phyloP scores from a whole-genome alignment of 1,140 invertebrate genomes.

The Drosophila pallidifrons region DNA sequence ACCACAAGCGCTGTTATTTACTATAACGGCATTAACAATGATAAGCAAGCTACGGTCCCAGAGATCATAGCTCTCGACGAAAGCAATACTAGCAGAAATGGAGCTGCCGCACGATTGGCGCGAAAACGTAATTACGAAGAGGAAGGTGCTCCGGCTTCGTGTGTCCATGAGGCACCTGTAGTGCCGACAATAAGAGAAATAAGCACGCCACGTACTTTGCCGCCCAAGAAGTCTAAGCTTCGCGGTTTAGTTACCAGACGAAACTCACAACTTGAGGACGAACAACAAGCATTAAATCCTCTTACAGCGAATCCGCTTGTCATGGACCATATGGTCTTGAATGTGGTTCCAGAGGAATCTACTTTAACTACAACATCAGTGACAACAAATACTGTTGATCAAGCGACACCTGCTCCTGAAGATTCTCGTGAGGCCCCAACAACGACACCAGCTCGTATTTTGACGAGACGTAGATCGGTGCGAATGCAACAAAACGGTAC shows the following conservation, averaged over 20 bases:
- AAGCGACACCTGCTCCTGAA: conserved; percentile 65
- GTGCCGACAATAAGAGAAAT: conserved; percentile 54
- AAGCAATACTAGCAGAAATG: conserved; percentile 55
- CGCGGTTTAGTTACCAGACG: conserved; percentile 59
- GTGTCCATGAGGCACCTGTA: conserved; percentile 36
- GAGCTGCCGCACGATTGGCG: conserved; percentile 53
- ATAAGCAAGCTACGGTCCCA: conserved; percentile 30
- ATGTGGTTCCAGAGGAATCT: conserved; percentile 63
- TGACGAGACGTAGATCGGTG: conserved; percentile 77
- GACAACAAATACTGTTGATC: conserved; percentile 6
- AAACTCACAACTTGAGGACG: conserved; percentile 88
- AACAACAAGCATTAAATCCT: conserved; percentile 85
- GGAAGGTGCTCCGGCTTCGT: conserved; percentile 9
- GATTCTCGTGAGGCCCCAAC: conserved; percentile 14
- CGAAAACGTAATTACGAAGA: conserved; percentile 81
- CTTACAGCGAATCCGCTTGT: conserved; percentile 62
- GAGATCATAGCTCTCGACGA: conserved; percentile 43
- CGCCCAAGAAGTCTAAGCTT: conserved; percentile 84
- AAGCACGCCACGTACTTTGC: conserved; percentile 67
- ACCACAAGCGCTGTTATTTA: conserved; percentile 38
- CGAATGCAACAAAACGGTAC: conserved; percentile 79
- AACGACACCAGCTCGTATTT: conserved; percentile 63
- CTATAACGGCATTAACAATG: conserved; percentile 68
- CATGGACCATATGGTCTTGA: conserved; percentile 67
- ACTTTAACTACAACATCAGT: conserved; percentile 26